A percentile compares a stretch with the other conserved stretches of the same genome.
Conservation (phyloP, 2,888 invertebrate genomes). For the Vandiemenella viatica region DNA sequence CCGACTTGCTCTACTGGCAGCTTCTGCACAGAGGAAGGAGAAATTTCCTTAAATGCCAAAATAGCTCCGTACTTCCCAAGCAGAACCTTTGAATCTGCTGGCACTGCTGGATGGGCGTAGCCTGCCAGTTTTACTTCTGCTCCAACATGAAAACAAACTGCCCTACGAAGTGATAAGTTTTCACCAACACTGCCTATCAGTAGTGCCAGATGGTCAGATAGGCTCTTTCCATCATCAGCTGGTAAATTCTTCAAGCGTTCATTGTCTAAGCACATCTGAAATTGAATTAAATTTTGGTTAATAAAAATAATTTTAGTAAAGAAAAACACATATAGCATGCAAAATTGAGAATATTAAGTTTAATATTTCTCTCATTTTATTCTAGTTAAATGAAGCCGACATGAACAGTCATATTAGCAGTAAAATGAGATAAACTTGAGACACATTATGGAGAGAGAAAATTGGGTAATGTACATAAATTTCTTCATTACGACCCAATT, state of each 20-base stretch:
- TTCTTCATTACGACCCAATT: too few relatives aligned
- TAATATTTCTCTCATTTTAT: too few relatives aligned
- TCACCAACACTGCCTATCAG: conserved; percentile 82
- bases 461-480: too few relatives aligned
- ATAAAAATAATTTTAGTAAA: too few relatives aligned
- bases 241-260: conserved; percentile 51
- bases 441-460: too few relatives aligned
- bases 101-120: conserved; percentile 64
- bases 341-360: too few relatives aligned
- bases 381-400: too few relatives aligned
- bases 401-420: too few relatives aligned
- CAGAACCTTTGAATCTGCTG: conserved; percentile 34
- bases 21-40: conserved; percentile 11
- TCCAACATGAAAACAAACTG: conserved; percentile 47
- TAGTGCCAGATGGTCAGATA: conserved; percentile 69
- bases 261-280: conserved; percentile 43
- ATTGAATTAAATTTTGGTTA: conserved; percentile 12
- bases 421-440: too few relatives aligned
- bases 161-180: conserved; percentile 69
- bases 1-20: conserved; percentile 33
- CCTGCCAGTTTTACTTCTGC: conserved; percentile 43
- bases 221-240: conserved; percentile 46
- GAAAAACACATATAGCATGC: too few relatives aligned
- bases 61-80: conserved; percentile 77
- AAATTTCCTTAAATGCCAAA: conserved; percentile 47